phyloP scores from a whole-genome alignment of 2,797 vertebrate species.

The Eupleurogrammus muticus region DNA sequence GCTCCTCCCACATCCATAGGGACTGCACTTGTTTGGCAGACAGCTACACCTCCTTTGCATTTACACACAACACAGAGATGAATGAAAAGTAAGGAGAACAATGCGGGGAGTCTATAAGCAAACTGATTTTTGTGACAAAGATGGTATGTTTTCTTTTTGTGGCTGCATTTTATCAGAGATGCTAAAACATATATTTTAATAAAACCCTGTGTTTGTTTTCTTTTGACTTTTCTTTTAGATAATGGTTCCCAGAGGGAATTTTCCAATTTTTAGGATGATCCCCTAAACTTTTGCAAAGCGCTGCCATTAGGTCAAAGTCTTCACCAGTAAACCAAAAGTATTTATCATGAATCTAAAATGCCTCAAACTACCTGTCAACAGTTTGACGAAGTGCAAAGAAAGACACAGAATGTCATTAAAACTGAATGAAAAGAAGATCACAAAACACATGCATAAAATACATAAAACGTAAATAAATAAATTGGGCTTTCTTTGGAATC shows the following conservation, averaged over 20 bases:
- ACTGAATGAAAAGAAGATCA: no score
- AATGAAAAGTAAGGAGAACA: conserved; percentile 16
- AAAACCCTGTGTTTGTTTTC: not conserved
- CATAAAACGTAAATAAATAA: not conserved
- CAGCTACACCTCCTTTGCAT: conserved; percentile 13
- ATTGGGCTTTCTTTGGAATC: not conserved
- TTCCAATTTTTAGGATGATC: not conserved
- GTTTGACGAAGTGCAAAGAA: no score
- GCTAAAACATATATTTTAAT: not conserved
- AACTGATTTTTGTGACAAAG: not conserved
- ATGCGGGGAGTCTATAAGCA: not conserved
- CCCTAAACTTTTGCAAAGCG: not conserved
- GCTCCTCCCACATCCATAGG: conserved; percentile 29
- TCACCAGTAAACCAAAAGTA: not conserved
- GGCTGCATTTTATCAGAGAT: not conserved
- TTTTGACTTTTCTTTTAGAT: no score
- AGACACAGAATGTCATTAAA: no score
- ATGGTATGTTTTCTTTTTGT: not conserved
- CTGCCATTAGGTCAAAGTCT: not conserved
- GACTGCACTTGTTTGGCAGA: conserved; percentile 38
- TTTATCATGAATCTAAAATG: not conserved
- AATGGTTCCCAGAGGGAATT: not conserved
- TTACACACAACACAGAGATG: conserved; percentile 43
- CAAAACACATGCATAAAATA: not conserved
- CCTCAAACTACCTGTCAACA: not conserved